A percentile compares a stretch with the other conserved stretches of the same genome.
Evolutionary conservation across 2,113 vertebrate species (phyloP).

Genomic region (Neolamprologus ventralis): DNA sequence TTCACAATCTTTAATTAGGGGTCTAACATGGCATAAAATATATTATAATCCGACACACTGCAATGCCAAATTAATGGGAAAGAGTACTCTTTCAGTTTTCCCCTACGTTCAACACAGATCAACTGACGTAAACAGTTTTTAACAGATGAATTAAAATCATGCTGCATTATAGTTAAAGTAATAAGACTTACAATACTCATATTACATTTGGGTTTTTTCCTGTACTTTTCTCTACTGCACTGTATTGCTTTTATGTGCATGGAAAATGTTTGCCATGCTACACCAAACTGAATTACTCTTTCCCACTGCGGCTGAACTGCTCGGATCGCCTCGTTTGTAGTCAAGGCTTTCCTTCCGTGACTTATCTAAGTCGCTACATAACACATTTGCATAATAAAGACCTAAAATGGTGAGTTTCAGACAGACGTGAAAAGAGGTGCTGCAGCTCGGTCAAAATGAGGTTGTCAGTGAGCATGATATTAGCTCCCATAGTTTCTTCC

Average conservation of each 20-base stretch:
- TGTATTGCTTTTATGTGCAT: not conserved
- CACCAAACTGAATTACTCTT: not conserved
- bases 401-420: not conserved
- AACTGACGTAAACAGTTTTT: not conserved
- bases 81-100: not conserved
- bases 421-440: not conserved
- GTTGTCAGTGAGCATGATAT: not conserved
- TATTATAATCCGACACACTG: too few relatives aligned
- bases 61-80: not conserved
- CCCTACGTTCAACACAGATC: not conserved
- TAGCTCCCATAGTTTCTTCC: not conserved
- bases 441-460: not conserved
- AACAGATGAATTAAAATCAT: slow-evolving; percentile 12
- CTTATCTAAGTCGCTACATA: not conserved
- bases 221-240: not conserved
- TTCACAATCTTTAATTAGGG: too few relatives aligned
- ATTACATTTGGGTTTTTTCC: not conserved
- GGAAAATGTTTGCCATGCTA: not conserved
- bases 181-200: not conserved
- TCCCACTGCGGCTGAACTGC: not conserved
- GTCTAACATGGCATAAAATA: too few relatives aligned
- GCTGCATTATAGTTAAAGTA: not conserved
- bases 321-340: not conserved
- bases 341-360: not conserved
- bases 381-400: not conserved